phyloP scores from a whole-genome alignment of 1,140 invertebrate species.

The Leptestheria dahalacensis region DNA sequence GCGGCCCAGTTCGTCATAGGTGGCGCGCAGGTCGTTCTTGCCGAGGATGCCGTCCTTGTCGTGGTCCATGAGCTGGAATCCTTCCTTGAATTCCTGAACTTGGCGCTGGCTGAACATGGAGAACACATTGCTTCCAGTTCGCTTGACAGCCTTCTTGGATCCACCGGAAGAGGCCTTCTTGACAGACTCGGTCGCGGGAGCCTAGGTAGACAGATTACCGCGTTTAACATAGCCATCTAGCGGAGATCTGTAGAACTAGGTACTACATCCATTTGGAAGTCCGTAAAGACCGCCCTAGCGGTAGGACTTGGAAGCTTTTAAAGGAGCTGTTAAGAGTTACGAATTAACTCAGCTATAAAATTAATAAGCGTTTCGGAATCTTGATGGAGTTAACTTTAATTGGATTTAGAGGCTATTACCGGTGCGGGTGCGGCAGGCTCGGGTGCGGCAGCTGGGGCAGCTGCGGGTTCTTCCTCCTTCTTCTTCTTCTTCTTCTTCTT shows the following conservation, averaged over 20 bases:
- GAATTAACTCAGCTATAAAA: neutral
- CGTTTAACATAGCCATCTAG: no score
- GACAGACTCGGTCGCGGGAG: slow-evolving; percentile 38
- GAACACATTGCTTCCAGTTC: slow-evolving; percentile 83
- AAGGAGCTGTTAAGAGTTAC: no score
- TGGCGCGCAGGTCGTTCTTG: slow-evolving; percentile 85
- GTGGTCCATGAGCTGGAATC: slow-evolving; percentile 95
- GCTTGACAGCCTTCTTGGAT: slow-evolving; percentile 49
- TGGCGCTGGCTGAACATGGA: slow-evolving; percentile 89
- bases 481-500: slow-evolving; percentile 67
- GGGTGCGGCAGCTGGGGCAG: slow-evolving; percentile 24
- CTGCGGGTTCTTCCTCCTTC: slow-evolving; percentile 46
- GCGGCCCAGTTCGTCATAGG: slow-evolving; percentile 87
- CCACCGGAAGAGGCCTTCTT: slow-evolving; percentile 25
- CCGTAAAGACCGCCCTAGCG: no score
- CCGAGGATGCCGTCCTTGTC: slow-evolving; percentile 96
- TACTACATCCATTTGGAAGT: no score
- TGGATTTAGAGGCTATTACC: slow-evolving; percentile 33
- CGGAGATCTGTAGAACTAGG: no score
- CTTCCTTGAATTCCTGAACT: slow-evolving; percentile 91
- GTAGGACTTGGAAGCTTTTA: neutral
- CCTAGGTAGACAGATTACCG: no score
- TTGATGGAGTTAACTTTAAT: no score
- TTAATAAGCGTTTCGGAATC: neutral
- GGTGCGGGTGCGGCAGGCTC: slow-evolving; percentile 41